Base-by-base conservation (phyloP, 2,888 invertebrate species). In the Elegia similella region DNA sequence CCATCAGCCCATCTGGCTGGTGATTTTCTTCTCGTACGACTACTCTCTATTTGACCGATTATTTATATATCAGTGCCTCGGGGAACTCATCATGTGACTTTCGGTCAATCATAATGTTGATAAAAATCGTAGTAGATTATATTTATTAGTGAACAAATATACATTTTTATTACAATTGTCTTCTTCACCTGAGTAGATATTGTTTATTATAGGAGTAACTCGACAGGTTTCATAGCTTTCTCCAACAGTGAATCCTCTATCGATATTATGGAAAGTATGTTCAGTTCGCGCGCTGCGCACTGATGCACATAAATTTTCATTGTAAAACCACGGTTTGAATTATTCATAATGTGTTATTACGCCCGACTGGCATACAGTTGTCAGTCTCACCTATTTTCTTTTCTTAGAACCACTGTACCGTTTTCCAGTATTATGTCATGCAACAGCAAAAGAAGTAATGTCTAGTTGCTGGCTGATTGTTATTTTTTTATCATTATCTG, bases 281-380 rank as follows among this genome's bases (percentile, higher is more conserved):
- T 61, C 65, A 63, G 62, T 69, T 66, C 23, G 23, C 23, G 38
- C 5, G 38, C 38, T 63, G 66, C 69, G 69, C 64, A 61, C 68
- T 59, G 57, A 68, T 71, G 69, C 69, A 70, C 70, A 67, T 69
- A 72, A 71, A 76, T 75, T 76, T 78, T 75, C 73, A 77, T 78
- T 72, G 75, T 72, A 67, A 66, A 68, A 65, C 65, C 66, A 71
- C 73, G 67, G 72, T 73, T 63, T 86, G 79, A 86, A 86, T 88
- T 72, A 86, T 86, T 84, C 87, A 86, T 84, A 70, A 59, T 67
- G 70, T 72, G 73, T 73, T 78, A 78, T 77, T 68, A 71, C 78
- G 78, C 76, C 69, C 66, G 63, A 59, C 64, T 63, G 65, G 65
- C 61, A 62, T 62, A 62, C 64, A 67, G 67, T 65, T 60, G 60